Conservation (phyloP, 2,797 vertebrate species). For the Phalanger gymnotis region DNA sequence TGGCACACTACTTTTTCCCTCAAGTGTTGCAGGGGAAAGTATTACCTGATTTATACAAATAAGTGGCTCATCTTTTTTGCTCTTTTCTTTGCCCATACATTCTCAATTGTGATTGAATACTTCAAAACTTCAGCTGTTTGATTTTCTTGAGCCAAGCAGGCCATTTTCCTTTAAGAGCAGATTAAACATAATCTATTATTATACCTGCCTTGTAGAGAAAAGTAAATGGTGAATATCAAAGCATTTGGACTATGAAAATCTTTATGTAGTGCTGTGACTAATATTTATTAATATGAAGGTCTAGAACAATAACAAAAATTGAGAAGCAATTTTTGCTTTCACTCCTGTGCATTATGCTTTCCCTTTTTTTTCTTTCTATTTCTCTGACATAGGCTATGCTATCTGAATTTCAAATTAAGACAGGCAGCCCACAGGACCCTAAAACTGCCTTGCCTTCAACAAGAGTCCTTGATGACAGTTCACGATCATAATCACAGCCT, state of each 20-base stretch:
- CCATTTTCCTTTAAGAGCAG: background rate
- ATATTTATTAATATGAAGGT: conserved; percentile 6
- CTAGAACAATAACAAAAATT: conserved; percentile 17
- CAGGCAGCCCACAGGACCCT: conserved; percentile 2
- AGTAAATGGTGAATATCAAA: background rate
- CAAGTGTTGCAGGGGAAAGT: background rate
- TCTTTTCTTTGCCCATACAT: conserved; percentile 12
- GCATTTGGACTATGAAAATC: conserved; percentile 19
- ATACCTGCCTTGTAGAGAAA: conserved; percentile 17
- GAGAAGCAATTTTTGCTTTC: background rate
- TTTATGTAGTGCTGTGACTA: conserved; percentile 7
- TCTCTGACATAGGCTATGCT: background rate
- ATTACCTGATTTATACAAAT: conserved; percentile 4
- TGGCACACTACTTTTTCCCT: background rate
- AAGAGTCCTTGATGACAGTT: conserved; percentile 10
- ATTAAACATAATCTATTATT: background rate
- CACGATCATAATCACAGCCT: conserved; percentile 50
- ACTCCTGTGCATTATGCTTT: background rate
- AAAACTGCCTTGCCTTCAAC: conserved; percentile 1
- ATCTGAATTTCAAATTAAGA: conserved; percentile 37
- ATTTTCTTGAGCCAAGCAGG: background rate
- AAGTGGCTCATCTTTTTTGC: background rate
- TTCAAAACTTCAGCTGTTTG: conserved; percentile 7
- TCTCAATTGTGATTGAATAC: background rate
- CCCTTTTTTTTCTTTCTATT: background rate